A percentile compares a stretch with the other conserved stretches of the same genome.
Conservation (phyloP, 2,113 vertebrate genomes). For the Sula dactylatra region DNA sequence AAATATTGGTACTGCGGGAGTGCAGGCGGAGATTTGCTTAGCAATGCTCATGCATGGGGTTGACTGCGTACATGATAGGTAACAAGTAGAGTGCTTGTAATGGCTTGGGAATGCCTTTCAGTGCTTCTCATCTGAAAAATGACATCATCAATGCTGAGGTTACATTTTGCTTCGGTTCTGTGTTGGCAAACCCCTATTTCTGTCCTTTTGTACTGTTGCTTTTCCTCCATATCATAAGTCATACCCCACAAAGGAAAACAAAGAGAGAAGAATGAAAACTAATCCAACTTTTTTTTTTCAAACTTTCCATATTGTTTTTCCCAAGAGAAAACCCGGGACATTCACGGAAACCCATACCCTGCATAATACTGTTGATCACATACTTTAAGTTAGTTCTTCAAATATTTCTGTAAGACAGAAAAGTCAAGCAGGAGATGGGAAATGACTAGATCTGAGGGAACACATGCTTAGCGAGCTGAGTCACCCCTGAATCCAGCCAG, state of each 20-base stretch:
- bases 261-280: neutral
- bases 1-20: neutral
- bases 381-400: neutral
- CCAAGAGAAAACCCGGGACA: neutral
- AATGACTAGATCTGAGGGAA: neutral
- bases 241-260: neutral
- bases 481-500: neutral
- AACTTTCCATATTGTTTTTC: neutral
- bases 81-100: neutral
- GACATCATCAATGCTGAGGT: neutral
- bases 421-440: neutral
- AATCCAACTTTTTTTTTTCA: neutral
- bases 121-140: neutral
- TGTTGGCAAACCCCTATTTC: neutral
- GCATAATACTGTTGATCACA: neutral
- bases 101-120: neutral
- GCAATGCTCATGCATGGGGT: neutral
- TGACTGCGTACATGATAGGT: neutral
- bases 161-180: neutral
- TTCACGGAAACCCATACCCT: neutral
- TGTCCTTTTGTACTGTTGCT: neutral
- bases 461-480: neutral
- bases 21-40: neutral
- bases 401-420: conserved; percentile 16
- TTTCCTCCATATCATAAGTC: neutral